Conservation (phyloP, 2,113 vertebrate species). For the Sturnira hondurensis region DNA sequence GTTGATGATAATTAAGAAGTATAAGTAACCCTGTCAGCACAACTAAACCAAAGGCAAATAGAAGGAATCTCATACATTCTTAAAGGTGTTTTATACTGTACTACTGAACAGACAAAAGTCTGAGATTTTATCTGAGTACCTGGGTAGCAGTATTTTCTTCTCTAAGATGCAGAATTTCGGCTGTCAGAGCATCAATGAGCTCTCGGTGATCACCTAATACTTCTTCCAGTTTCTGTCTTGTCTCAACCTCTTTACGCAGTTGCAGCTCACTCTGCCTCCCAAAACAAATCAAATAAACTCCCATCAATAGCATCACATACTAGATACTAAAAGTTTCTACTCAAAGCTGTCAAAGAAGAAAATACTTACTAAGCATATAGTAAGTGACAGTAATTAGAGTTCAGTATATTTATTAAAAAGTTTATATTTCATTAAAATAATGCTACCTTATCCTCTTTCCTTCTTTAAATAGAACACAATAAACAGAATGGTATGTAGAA, state of each 20-base stretch:
- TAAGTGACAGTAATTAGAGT: background rate
- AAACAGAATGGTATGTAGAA: background rate
- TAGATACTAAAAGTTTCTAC: conserved; percentile 30
- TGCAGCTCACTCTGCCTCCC: conserved; percentile 83
- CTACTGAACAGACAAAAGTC: background rate
- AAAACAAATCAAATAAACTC: background rate
- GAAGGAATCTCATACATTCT: background rate
- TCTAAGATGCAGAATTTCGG: conserved; percentile 88
- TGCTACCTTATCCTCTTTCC: background rate
- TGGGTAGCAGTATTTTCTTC: conserved; percentile 83
- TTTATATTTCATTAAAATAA: background rate
- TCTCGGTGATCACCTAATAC: conserved; percentile 85
- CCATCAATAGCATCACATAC: background rate
- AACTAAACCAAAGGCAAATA: background rate
- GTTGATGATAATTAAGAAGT: background rate
- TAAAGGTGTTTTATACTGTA: background rate
- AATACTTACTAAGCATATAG: background rate
- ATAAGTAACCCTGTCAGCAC: background rate
- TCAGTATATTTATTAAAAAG: background rate
- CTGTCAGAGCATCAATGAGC: conserved; percentile 91
- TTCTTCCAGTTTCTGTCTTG: conserved; percentile 81
- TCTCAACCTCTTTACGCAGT: conserved; percentile 76
- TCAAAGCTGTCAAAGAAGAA: conserved; percentile 23
- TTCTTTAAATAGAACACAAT: conserved; percentile 20
- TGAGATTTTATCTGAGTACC: conserved; percentile 76